A percentile compares a stretch with the other conserved stretches of the same genome.
phyloP scores from a whole-genome alignment of 2,888 invertebrate genomes.

The Bruchidius siliquastri region DNA sequence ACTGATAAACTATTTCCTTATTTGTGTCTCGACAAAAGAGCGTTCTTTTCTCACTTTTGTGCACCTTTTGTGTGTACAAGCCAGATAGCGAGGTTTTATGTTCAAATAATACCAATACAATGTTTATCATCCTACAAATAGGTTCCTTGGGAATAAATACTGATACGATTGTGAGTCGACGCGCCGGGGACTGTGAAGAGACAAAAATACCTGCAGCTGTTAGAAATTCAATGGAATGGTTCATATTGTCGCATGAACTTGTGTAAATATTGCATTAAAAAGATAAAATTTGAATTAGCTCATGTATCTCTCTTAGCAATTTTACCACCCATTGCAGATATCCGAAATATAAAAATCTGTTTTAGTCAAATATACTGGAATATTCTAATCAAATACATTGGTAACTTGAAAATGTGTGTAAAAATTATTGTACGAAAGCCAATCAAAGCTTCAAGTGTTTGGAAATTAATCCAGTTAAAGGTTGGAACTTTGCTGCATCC shows the following conservation, averaged over 20 bases:
- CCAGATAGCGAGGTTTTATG: constrained; percentile 33
- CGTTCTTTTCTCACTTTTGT: constrained; percentile 12
- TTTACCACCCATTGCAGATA: too few species aligned
- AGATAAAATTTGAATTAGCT: not conserved
- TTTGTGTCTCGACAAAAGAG: constrained; percentile 32
- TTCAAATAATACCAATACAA: constrained; percentile 33
- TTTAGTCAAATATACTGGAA: too few species aligned
- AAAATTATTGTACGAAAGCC: too few species aligned
- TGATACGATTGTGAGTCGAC: constrained; percentile 5
- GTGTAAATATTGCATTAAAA: not conserved
- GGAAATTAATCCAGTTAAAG: too few species aligned
- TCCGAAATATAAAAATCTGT: too few species aligned
- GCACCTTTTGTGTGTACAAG: constrained; percentile 34
- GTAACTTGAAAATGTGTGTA: too few species aligned
- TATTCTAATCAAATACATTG: too few species aligned
- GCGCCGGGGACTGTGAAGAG: constrained; percentile 7
- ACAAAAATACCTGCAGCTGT: constrained; percentile 13
- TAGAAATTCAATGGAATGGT: constrained; percentile 8
- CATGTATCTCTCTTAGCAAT: not conserved
- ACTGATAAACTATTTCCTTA: constrained; percentile 38
- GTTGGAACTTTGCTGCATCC: too few species aligned
- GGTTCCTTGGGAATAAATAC: constrained; percentile 28
- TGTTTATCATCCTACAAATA: constrained; percentile 37
- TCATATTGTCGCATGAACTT: not conserved
- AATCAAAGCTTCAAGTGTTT: too few species aligned